Base-by-base conservation (phyloP, 2,797 vertebrate species). In the Neosilurus hyrtlii region DNA sequence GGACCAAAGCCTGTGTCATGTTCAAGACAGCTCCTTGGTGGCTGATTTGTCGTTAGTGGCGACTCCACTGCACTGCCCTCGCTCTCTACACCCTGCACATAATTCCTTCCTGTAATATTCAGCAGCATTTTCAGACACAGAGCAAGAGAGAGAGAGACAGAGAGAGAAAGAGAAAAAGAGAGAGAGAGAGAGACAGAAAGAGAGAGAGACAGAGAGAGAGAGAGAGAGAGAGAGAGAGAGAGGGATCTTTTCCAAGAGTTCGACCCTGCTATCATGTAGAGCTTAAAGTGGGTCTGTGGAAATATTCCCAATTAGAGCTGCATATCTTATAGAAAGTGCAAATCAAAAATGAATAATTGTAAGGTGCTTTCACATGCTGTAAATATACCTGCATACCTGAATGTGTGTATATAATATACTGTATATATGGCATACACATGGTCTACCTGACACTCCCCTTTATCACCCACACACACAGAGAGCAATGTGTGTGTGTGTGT, bases 391-490 rank as follows among this genome's bases (percentile, higher is more conserved):
- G 20, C 57, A 59, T 20, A 22, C 20, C 20, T 4, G 20, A 16
- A 57, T 18, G 20, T 18, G 20, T 2, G 11, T 4, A 62, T 4
- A 62, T 4, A 24, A 12, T 24, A 26, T 12, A 62, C 1, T 62
- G 24, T n/a, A 11, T 9, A 24, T 11, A 24, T 1, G 22, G 24
- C 61, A 62, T 15, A 8, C 12, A 63, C 26, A 20, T 37, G 59
- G 63, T 22, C 54, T 30, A 35, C 26, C 22, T 63, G 82, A 72
- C 82, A 83, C 54, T 30, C 52, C 83, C 83, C 81, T 86, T 87
- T 82, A 85, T 86, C 86, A 86, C 74, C 51, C 35, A 61, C 9
- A 18, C 2, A 22, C 7, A 67, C 9, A 59, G 22, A 82, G 1
- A 66, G 11, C 68, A 6, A 30, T 30, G 30, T 30, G 30, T 30